Evolutionary conservation across 1,140 invertebrate genomes (phyloP).

Genomic region (Ooceraea biroi): DNA sequence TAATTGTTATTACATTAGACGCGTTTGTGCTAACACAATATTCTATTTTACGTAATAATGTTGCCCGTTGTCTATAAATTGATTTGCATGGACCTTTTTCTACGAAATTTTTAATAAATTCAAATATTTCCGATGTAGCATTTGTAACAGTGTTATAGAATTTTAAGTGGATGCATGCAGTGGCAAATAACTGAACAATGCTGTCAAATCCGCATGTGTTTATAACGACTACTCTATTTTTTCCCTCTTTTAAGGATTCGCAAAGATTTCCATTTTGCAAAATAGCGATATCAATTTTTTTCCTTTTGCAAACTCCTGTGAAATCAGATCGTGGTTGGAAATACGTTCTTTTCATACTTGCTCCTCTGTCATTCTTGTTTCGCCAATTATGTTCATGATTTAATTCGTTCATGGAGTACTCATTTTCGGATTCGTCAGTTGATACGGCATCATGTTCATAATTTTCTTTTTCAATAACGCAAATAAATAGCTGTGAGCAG

Average conservation of each 20-base stretch:
- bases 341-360: slow-evolving; percentile 12
- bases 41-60: slow-evolving; percentile 6
- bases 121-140: not conserved
- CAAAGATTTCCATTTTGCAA: slow-evolving; percentile 22
- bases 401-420: not conserved
- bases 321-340: not conserved
- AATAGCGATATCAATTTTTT: not conserved
- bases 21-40: not conserved
- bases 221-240: slow-evolving; percentile 7
- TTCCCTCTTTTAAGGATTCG: not conserved
- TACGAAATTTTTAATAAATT: too few species aligned
- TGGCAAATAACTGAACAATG: slow-evolving; percentile 4
- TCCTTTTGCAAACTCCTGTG: slow-evolving; percentile 6
- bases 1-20: not conserved
- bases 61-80: slow-evolving; percentile 17
- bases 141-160: not conserved
- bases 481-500: too few species aligned
- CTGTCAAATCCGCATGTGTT: slow-evolving; percentile 5
- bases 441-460: not conserved
- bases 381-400: slow-evolving; percentile 12
- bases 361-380: slow-evolving; percentile 13
- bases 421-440: not conserved
- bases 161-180: not conserved
- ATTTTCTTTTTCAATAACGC: slow-evolving; percentile 5
- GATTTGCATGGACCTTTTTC: too few species aligned